Evolutionary conservation across 2,888 invertebrate species (phyloP).

Genomic region (Sminthurides aquaticus): DNA sequence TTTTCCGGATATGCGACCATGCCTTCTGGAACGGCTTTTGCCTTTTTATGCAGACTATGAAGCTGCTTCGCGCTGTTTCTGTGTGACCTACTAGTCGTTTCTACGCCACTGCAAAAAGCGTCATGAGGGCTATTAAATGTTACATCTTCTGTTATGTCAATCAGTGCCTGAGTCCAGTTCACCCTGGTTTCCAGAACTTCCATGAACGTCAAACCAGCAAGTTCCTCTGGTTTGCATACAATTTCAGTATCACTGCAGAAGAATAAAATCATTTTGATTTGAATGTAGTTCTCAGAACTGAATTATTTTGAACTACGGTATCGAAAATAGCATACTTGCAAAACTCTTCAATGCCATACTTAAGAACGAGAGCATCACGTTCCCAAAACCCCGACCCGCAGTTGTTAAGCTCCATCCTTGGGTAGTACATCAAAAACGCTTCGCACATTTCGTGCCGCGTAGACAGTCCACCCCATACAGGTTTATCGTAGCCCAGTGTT

Average conservation of each 20-base stretch:
- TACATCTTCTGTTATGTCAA: background rate
- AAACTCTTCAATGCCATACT: background rate
- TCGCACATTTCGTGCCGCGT: conserved; percentile 3
- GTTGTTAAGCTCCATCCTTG: background rate
- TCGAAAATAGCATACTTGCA: too few species aligned
- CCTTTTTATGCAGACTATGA: background rate
- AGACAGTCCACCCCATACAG: background rate
- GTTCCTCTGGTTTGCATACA: background rate
- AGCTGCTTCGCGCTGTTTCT: background rate
- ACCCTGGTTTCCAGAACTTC: background rate
- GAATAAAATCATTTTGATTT: too few species aligned
- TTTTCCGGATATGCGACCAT: background rate
- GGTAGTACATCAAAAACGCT: conserved; percentile 2
- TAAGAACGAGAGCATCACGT: background rate
- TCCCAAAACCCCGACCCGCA: background rate
- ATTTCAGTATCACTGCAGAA: too few species aligned
- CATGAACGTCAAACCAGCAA: background rate
- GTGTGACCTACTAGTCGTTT: background rate
- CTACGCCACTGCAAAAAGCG: background rate
- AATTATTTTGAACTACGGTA: too few species aligned
- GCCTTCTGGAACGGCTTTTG: background rate
- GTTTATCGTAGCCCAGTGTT: background rate
- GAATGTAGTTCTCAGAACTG: too few species aligned
- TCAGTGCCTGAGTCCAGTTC: background rate
- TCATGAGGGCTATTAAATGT: background rate